Base-by-base conservation (phyloP, 2,797 vertebrate genomes). In the Megaceryle alcyon region DNA sequence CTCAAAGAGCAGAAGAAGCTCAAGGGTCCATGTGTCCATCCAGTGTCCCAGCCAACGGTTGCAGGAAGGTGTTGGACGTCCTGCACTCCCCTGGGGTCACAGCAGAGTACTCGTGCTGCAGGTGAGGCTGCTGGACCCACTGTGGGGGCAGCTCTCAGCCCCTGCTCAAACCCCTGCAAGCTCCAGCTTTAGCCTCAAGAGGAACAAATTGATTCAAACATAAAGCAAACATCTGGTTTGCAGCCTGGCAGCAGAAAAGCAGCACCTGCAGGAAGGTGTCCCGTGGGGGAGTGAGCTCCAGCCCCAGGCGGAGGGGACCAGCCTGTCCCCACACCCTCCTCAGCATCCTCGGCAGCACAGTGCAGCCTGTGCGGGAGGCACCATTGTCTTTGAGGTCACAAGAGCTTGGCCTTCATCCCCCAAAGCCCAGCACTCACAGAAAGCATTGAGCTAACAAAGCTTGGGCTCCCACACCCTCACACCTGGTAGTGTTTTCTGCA, bases 241-340 rank as follows among this genome's bases (percentile, higher is more conserved):
- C 77, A 81, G 76, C 77, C 60, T n/a, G 35, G 15, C 19, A 19
- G 51, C 19, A 37, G n/a, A 44, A n/a, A 51, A 72, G 21, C 76
- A 44, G 61, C 37, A 46, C 12, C 43, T 3, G 2, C 59, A 53
- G 23, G 44, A 28, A 21, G 39, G 37, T 0, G 1, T 37, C 28
- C 22, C 1, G 0, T 6, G 2, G 26, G 14, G 43, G 6, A 22
- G 15, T 1, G 1, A 73, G 44, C 14, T 72, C 37, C 8, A 3
- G n/a, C 16, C 44, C n/a, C 61, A 66, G 60, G 6, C 1, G 0
- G 28, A 8, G 19, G 12, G 9, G 26, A 49, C 1, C 0, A 59
- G n/a, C 28, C 37, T 53, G 53, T 37, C 16, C 69, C 54, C 22
- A 23, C n/a, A 20, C 20, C 19, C 46, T 46, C 44, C 33, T 33